Percentiles rank a stretch among this genome's conserved stretches.
Conservation (phyloP, 2,113 vertebrate species). For the Lagenorhynchus albirostris region DNA sequence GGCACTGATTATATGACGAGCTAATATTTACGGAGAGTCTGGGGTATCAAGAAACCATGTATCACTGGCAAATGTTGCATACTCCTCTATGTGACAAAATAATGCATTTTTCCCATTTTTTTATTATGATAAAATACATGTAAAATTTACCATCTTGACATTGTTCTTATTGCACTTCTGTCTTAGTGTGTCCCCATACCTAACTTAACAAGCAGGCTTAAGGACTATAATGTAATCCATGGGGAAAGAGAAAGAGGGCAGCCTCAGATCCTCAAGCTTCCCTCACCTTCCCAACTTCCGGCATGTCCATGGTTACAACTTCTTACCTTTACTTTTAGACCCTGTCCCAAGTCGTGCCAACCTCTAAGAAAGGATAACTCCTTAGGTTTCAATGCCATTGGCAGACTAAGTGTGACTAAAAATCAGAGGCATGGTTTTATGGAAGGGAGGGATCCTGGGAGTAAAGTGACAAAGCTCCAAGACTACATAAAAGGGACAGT, state of each 20-base stretch:
- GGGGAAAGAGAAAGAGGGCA: not conserved
- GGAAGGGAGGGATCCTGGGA: not conserved
- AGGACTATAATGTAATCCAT: no score
- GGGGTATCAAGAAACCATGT: not conserved
- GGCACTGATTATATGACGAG: not conserved
- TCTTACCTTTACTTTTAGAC: not conserved
- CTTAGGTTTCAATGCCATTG: not conserved
- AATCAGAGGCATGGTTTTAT: not conserved
- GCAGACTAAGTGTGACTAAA: not conserved
- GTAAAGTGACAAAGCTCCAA: not conserved
- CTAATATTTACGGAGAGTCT: not conserved
- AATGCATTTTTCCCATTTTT: not conserved
- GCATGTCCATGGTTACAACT: not conserved
- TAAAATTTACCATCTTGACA: not conserved
- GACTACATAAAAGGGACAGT: not conserved
- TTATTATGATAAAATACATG: not conserved
- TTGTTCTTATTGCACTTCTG: no score
- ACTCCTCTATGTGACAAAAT: not conserved
- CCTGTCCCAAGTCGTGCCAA: not conserved
- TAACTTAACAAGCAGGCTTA: not conserved
- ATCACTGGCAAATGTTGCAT: not conserved
- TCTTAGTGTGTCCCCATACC: not conserved
- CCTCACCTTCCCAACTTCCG: not conserved
- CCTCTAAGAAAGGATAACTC: not conserved
- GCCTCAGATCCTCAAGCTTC: not conserved